Base-by-base conservation (phyloP, 2,888 invertebrate species). In the Lasioglossum pauxillum region DNA sequence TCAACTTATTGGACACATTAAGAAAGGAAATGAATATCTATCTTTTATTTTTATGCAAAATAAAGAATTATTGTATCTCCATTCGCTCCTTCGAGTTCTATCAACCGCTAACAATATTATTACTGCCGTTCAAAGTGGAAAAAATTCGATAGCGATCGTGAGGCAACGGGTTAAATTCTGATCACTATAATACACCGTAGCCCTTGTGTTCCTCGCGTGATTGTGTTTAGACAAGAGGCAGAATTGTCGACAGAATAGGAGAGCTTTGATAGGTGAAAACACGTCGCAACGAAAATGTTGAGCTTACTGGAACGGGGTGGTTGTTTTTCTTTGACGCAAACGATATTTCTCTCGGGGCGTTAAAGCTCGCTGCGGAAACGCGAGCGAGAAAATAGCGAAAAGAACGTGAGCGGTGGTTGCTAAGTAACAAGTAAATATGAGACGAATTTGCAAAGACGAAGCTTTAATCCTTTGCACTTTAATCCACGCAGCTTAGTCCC, bases 371-470 rank as follows among this genome's bases (percentile, higher is more conserved):
- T 27, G 69, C 16, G 57, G 27, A 75, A 71, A 69, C 27, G 31
- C 46, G 64, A 44, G 69, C 49, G 46, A 60, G 27, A 53, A 69
- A 35, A 67, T 23, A 38, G 27, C 23, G 41, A 67, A n/a, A 75
- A 46, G 44, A 74, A 64, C 49, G 75, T 5, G 64, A 64, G 19
- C 75, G 64, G 64, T 38, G 60, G 79, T 60, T 84, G 79, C 75
- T 35, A 78, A 84, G 84, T 78, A 84, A 84, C 84, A 84, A 84
- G 84, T 75, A 84, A 71, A 44, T 46, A 60, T 60, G 41, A 79
- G 27, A 77, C 31, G 83, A 53, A 23, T 60, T 67, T 84, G 73
- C 46, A n/a, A 83, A 64, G 84, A 79, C 14, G 74, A 74, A 77
- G 23, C 41, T 83, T 84, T 44, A 41, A 84, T 84, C 78, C 84